Evolutionary conservation across 2,888 invertebrate genomes (phyloP), one percentile per base, ranked within the genome.

Genomic region (Laothoe populi): DNA sequence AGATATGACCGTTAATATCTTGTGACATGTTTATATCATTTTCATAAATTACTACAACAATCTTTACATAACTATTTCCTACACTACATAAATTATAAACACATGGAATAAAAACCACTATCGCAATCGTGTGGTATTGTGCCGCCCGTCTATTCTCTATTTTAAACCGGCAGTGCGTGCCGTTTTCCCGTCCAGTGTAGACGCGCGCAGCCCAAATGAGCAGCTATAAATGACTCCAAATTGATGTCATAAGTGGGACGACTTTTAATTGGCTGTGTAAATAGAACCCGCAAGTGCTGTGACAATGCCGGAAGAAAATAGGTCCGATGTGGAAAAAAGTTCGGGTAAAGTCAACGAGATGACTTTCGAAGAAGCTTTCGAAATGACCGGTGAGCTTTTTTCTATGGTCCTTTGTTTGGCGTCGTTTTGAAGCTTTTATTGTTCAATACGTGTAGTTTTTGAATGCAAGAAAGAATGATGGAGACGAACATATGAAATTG

Each of bases 321-420:
- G 10, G 26, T 24, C 71, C 4, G 84, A 86, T 45, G 69, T 74
- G 0, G 84, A 86, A 38, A 79, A 70, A 59, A 79, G 74, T 62
- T 63, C 73, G 4, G 81, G 77, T 44, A 82, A 72, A 24, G 68
- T 70, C 0, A 75, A 72, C 11, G 90, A 88, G 67, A 68, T 84
- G 0, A 81, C 72, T 23, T 92, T 92, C 64, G 92, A 92, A 76
- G 91, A 91, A 64, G 92, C 92, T 0, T 90, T 92, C 64, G 91
- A 91, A 67, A 65, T 87, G 46, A 91, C 90, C 64, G 92, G 92
- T 92, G 74, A 73, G 70, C 62, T n/a, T n/a, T n/a, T n/a, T n/a
- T n/a, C n/a, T n/a, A n/a, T n/a, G n/a, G n/a, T n/a, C n/a, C n/a
- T n/a, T n/a, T n/a, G n/a, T n/a, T n/a, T n/a, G n/a, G n/a, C n/a